Conservation (phyloP, 1,140 invertebrate species). For the Pseudomyrmex cubaensis region DNA sequence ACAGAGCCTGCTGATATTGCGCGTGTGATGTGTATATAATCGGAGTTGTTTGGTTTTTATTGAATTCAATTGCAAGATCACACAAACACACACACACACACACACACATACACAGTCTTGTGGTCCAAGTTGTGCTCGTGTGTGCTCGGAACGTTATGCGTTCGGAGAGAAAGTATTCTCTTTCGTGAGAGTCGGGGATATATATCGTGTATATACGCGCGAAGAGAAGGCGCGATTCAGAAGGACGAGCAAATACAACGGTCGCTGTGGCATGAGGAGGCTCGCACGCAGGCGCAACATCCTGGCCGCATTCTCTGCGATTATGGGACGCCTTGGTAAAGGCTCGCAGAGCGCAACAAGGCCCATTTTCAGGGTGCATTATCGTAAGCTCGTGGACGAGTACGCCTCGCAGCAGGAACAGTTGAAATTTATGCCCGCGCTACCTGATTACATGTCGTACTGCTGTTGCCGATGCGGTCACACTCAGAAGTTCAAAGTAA, state of each 20-base stretch:
- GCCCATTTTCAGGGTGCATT: slow-evolving; percentile 87
- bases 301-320: slow-evolving; percentile 82
- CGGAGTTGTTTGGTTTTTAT: too few species aligned
- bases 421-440: slow-evolving; percentile 82
- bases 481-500: slow-evolving; percentile 88
- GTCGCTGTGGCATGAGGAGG: slow-evolving; percentile 82
- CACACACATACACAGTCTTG: too few species aligned
- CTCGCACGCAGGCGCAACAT: slow-evolving; percentile 82
- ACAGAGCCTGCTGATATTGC: not conserved
- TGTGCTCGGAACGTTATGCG: not conserved
- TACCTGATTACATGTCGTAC: slow-evolving; percentile 88
- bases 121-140: too few species aligned
- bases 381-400: slow-evolving; percentile 87
- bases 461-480: slow-evolving; percentile 88
- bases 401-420: slow-evolving; percentile 81
- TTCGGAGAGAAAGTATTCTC: not conserved
- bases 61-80: too few species aligned
- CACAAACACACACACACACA: too few species aligned
- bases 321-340: slow-evolving; percentile 86
- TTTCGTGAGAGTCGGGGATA: not conserved
- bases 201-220: not conserved
- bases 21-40: not conserved
- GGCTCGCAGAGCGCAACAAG: slow-evolving; percentile 81
- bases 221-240: not conserved
- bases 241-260: slow-evolving; percentile 70